These are phyloP conservation scores for Aplodontia rufa DNA, from an alignment of 2,113 vertebrate genomes.

Conservation along the genomic window DNA sequence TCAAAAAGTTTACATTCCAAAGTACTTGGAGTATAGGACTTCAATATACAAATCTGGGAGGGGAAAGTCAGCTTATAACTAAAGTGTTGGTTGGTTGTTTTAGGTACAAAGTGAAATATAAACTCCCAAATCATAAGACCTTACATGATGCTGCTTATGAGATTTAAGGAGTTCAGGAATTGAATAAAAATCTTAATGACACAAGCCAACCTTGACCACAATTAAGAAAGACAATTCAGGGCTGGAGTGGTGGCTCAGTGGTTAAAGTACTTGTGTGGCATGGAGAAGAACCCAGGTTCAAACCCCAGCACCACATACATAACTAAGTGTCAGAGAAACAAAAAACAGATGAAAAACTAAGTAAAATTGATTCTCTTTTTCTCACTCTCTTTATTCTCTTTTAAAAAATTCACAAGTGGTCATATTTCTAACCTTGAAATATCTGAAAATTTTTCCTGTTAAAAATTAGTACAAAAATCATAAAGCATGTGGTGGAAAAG, in stretches of 20 bases:
- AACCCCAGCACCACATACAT: no score
- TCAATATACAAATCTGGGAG: background rate
- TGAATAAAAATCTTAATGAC: background rate
- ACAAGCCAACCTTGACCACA: background rate
- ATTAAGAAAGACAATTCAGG: constrained; percentile 24
- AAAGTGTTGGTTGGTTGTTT: background rate
- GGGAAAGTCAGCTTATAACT: background rate
- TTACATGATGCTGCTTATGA: background rate
- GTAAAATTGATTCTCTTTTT: no score
- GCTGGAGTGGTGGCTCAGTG: no score
- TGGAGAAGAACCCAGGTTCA: no score
- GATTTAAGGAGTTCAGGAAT: background rate
- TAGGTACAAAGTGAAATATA: background rate
- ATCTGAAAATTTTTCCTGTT: background rate
- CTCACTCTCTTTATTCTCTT: no score
- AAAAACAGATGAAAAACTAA: no score
- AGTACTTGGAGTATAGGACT: background rate
- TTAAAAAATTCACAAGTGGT: no score
- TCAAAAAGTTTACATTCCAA: constrained; percentile 35
- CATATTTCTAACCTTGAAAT: background rate
- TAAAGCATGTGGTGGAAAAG: background rate
- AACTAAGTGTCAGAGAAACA: no score
- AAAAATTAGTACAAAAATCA: background rate
- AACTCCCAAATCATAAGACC: background rate
- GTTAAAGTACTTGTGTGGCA: no score